Evolutionary conservation across 2,888 invertebrate species (phyloP).

Genomic region (Cyclophora albipunctata): DNA sequence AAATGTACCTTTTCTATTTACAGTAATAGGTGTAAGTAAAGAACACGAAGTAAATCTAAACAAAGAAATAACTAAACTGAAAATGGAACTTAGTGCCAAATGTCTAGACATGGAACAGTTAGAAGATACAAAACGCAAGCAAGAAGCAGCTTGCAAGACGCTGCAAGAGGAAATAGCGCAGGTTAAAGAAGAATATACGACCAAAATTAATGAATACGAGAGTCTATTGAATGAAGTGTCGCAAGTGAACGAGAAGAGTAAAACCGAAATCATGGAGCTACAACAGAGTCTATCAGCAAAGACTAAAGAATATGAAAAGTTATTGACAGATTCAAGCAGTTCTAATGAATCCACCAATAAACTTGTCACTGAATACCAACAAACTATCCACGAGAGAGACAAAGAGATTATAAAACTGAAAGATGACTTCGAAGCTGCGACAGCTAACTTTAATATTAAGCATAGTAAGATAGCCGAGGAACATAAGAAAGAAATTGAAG

Average conservation of each 20-base stretch:
- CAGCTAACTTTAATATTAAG: conserved; percentile 66
- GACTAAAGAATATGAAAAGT: conserved; percentile 55
- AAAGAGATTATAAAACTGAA: conserved; percentile 70
- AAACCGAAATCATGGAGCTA: conserved; percentile 55
- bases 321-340: conserved; percentile 54
- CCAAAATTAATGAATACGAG: conserved; percentile 68
- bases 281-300: conserved; percentile 53
- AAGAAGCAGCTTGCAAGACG: conserved; percentile 47
- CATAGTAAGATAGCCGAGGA: conserved; percentile 69
- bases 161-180: conserved; percentile 55
- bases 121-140: conserved; percentile 58
- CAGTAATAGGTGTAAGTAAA: conserved; percentile 61
- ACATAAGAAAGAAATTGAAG: conserved; percentile 67
- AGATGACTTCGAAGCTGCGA: conserved; percentile 63
- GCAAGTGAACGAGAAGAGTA: conserved; percentile 58
- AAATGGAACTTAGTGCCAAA: conserved; percentile 74
- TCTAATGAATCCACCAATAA: conserved; percentile 53
- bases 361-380: conserved; percentile 62
- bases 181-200: conserved; percentile 52
- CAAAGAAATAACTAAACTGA: conserved; percentile 69
- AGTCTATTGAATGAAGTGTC: conserved; percentile 55
- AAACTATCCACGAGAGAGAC: conserved; percentile 70
- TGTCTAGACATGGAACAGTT: conserved; percentile 70
- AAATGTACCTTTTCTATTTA: no score
- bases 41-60: conserved; percentile 68